Percentiles rank a stretch among this genome's conserved stretches.
Evolutionary conservation across 2,113 vertebrate genomes (phyloP).

Genomic region (Greenwoodochromis staneri): DNA sequence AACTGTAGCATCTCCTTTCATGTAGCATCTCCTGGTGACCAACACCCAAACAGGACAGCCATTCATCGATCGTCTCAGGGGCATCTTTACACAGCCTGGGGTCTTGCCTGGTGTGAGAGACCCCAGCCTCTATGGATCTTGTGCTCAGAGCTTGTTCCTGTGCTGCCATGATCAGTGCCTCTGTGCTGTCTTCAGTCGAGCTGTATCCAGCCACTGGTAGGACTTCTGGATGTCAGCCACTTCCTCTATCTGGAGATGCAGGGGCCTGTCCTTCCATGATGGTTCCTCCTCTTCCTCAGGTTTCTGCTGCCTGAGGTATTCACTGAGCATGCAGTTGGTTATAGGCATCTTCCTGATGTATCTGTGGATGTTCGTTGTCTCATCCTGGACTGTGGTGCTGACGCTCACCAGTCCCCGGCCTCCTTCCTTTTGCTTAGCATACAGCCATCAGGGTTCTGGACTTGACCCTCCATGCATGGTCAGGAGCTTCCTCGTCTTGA

Average conservation of each 20-base stretch:
- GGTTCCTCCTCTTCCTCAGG: background rate
- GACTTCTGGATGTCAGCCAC: background rate
- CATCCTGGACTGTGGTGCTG: background rate
- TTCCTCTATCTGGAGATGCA: background rate
- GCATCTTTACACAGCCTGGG: background rate
- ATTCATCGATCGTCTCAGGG: background rate
- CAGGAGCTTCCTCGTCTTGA: background rate
- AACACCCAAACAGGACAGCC: background rate
- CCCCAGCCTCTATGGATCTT: background rate
- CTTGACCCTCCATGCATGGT: rapidly evolving
- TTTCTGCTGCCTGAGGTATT: background rate
- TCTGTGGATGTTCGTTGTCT: background rate
- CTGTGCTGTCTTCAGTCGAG: background rate
- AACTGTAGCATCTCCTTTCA: background rate
- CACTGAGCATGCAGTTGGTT: background rate
- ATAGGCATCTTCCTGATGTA: rapidly evolving
- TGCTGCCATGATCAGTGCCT: background rate
- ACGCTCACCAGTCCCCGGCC: background rate
- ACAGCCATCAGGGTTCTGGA: background rate
- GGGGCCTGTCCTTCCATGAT: background rate
- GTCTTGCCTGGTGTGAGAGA: background rate
- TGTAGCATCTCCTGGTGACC: background rate
- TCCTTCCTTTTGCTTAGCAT: background rate
- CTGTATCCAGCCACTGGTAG: background rate
- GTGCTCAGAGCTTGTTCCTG: background rate